Evolutionary conservation across 2,113 vertebrate genomes (phyloP).

Genomic region (Eclectus roratus): DNA sequence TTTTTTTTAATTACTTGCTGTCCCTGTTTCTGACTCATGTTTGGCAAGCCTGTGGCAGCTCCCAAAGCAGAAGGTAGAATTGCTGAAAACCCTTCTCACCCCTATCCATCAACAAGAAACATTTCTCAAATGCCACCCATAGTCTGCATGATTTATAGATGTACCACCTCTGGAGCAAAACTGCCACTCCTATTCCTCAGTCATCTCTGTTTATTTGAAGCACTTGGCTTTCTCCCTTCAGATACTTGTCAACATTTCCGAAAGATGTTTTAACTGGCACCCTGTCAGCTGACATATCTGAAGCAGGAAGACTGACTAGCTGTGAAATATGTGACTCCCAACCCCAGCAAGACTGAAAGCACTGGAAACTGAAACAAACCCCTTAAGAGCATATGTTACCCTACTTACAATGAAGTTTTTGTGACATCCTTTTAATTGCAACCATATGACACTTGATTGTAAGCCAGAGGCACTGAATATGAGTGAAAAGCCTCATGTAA

Average conservation of each 20-base stretch:
- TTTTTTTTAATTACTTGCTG: background rate
- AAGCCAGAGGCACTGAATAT: constrained; percentile 45
- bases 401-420: constrained; percentile 37
- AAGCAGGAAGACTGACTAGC: constrained; percentile 51
- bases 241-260: constrained; percentile 67
- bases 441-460: constrained; percentile 56
- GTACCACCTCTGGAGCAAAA: constrained; percentile 51
- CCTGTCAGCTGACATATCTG: constrained; percentile 66
- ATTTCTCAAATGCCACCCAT: constrained; percentile 36
- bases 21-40: background rate
- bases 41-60: background rate
- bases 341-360: constrained; percentile 44
- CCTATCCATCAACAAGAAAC: background rate
- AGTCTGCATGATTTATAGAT: constrained; percentile 18
- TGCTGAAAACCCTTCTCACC: background rate
- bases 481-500: constrained; percentile 2
- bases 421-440: constrained; percentile 62
- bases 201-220: constrained; percentile 55
- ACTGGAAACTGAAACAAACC: constrained; percentile 37
- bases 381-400: constrained; percentile 37
- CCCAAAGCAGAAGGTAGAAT: background rate
- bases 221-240: constrained; percentile 54
- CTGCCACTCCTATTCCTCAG: constrained; percentile 31
- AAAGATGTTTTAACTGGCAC: constrained; percentile 74
- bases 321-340: constrained; percentile 64